Evolutionary conservation across 2,797 vertebrate species (phyloP), one percentile per base, ranked within the genome.

Genomic region (Platyrinchus mystaceus): DNA sequence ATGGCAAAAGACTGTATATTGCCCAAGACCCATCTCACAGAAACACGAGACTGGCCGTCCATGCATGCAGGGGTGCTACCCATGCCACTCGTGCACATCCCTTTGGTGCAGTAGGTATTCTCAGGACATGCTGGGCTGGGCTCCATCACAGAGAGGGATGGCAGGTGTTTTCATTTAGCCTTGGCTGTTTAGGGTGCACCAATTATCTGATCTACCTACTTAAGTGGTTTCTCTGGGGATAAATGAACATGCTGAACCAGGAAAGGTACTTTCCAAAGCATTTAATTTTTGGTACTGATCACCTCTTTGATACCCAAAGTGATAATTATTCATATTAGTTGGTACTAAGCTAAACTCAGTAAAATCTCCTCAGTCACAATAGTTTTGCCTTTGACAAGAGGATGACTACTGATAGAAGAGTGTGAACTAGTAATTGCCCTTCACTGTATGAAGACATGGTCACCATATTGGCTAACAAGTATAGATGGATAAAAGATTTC

Each of bases 351-450:
- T 17, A 63, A 80, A 94, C 71, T 55, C 53, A 30, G 27, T 66
- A 62, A 83, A 89, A 39, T 47, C 12, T 37, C 11, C 13, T 4
- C 14, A 56, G 21, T 18, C 0, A 0, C 47, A 21, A 37, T 10
- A 66, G 20, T 55, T 84, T 67, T 84, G 19, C 26, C 27, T 39
- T 5, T 56, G 56, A 52, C 27, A 64, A 52, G 4, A 50, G 26
- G 27, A 82, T 24, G 22, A 62, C 12, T 60, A 20, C 9, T 73
- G 73, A 77, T 2, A 63, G 9, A 39, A 84, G 15, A 13, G 8
- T 58, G 24, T 80, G 47, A 74, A 53, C 22, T 9, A 10, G 9
- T 39, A 55, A 55, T 44, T 74, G 14, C 12, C 20, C 20, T 8
- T 87, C 30, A 24, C 3, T 3, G 3, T 13, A 9, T n/a, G 46